Base-by-base conservation (phyloP, 2,113 vertebrate species). In the Thomomys bottae region DNA sequence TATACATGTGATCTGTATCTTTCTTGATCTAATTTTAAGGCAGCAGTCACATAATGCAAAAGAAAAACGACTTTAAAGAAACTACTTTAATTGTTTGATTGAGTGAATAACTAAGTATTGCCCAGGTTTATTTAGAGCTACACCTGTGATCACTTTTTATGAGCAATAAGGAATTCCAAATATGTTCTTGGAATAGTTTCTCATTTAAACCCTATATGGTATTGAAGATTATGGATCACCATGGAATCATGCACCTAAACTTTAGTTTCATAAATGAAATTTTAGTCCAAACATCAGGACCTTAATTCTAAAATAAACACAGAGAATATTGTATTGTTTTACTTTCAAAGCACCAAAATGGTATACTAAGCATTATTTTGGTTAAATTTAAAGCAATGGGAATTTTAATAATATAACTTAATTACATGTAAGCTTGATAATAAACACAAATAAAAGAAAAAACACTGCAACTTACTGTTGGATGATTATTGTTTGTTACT, bases 161-260 rank as follows among this genome's bases (percentile, higher is more conserved):
- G 57, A n/a, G 42, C 28, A 59, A 59, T 5, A 61, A 3, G 67
- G 36, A 79, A 59, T 80, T n/a, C 23, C 78, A 38, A 76, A 79
- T n/a, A 40, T 83, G 38, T 11, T 21, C 20, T 84, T 84, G 2
- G 3, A 92, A 6, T 9, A 32, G 6, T 57, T 61, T 54, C 28
- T 38, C 14, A 79, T 5, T 61, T 77, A 7, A 66, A 36, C 8
- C 14, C 67, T 91, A 28, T 23, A 40, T 9, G 28, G 8, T 68
- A 20, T 87, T 73, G 89, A 89, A 61, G 61, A 85, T 34, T 63
- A 87, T 30, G 9, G 2, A 14, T 5, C 40, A 72, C 36, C 28
- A 90, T 68, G 42, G 82, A 93, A 78, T 66, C 64, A 61, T 77
- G 3, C 18, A 34, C 67, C 91, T 94, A 83, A 87, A 92, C 89